phyloP scores from a whole-genome alignment of 1,140 invertebrate species.

The Vollenhovia emeryi region DNA sequence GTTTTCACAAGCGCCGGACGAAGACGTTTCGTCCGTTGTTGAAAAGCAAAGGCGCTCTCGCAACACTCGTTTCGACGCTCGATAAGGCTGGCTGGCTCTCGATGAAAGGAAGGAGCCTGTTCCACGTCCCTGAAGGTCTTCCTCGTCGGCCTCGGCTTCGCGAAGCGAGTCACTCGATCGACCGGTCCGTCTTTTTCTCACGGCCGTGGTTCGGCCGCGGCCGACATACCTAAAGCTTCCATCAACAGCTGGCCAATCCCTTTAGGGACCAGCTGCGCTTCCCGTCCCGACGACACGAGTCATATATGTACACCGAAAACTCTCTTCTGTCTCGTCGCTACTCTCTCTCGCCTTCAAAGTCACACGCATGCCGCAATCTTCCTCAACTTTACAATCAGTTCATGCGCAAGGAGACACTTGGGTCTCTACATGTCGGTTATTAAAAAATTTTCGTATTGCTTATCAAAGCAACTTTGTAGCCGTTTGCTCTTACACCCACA shows the following conservation, averaged over 20 bases:
- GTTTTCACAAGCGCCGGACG: conserved; percentile 49
- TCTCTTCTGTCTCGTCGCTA: conserved; percentile 9
- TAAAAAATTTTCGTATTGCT: too few species aligned
- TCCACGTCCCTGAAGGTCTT: conserved; percentile 71
- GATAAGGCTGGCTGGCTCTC: conserved; percentile 58
- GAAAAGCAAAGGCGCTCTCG: conserved; percentile 31
- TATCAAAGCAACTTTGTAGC: not conserved
- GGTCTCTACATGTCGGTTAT: not conserved
- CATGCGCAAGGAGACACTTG: not conserved
- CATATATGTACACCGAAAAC: conserved; percentile 59
- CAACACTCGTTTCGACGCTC: conserved; percentile 53
- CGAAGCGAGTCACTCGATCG: conserved; percentile 63
- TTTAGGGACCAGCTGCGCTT: conserved; percentile 77
- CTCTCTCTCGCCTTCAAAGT: not conserved
- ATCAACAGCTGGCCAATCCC: conserved; percentile 81
- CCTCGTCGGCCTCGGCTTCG: conserved; percentile 69
- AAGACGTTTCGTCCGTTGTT: conserved; percentile 38
- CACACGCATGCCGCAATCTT: not conserved
- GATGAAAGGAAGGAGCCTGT: conserved; percentile 72
- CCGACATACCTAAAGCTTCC: conserved; percentile 78
- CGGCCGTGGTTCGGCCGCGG: conserved; percentile 70
- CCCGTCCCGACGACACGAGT: conserved; percentile 69
- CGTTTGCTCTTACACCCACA: too few species aligned
- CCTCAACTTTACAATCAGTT: not conserved
- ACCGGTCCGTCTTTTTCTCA: conserved; percentile 77